A percentile compares a stretch with the other conserved stretches of the same genome.
phyloP scores from a whole-genome alignment of 2,113 vertebrate genomes.

The Alligator sinensis region DNA sequence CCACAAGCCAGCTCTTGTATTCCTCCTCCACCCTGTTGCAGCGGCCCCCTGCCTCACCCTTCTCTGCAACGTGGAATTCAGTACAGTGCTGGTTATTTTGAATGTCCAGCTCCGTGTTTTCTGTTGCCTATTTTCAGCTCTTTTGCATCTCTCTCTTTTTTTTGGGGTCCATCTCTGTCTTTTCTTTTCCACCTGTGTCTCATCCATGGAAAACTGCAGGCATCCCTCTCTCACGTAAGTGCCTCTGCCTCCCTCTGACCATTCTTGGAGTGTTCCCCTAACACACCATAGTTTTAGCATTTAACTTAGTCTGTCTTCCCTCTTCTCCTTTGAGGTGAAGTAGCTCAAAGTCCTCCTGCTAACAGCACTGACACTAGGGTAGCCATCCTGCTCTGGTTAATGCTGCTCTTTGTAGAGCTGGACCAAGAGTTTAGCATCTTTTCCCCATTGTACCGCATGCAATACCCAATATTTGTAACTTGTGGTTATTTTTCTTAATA shows the following conservation, averaged over 20 bases:
- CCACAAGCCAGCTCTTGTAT: neutral
- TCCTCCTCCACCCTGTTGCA: neutral
- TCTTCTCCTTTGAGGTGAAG: conserved; percentile 52
- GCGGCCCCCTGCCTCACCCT: neutral
- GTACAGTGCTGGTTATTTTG: conserved; percentile 13
- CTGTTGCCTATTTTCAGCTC: conserved; percentile 70
- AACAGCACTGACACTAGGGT: conserved; percentile 78
- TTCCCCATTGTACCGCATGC: conserved; percentile 71
- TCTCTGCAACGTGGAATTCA: neutral
- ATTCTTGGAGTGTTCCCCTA: conserved; percentile 59
- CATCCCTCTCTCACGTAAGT: conserved; percentile 95
- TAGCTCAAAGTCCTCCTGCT: conserved; percentile 56
- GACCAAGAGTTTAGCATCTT: conserved; percentile 55
- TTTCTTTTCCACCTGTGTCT: conserved; percentile 84
- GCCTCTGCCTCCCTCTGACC: conserved; percentile 70
- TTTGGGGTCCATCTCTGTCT: conserved; percentile 76
- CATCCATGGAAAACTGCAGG: conserved; percentile 89
- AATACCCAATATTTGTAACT: conserved; percentile 26
- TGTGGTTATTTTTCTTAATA: conserved; percentile 25
- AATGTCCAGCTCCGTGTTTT: conserved; percentile 65
- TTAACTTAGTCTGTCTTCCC: conserved; percentile 62
- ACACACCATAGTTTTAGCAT: conserved; percentile 62
- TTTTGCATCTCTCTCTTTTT: conserved; percentile 79
- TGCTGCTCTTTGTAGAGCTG: conserved; percentile 33
- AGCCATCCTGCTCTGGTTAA: conserved; percentile 32